Evolutionary conservation across 1,140 invertebrate species (phyloP).

Genomic region (Euwallacea similis): DNA sequence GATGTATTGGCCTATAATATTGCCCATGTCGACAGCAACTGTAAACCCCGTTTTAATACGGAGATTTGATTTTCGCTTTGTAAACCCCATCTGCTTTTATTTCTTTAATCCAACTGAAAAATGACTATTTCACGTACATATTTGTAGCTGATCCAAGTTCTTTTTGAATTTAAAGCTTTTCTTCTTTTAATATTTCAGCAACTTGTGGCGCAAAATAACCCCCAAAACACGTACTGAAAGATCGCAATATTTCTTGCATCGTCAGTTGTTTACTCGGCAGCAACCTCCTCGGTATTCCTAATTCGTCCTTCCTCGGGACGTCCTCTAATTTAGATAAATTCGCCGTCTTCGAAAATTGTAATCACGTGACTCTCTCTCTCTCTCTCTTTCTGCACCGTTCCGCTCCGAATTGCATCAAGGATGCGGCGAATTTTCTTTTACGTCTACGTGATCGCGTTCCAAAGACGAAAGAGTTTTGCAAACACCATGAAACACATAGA

Average conservation of each 20-base stretch:
- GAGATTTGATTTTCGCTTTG: too few relatives aligned
- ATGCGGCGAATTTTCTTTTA: slow-evolving; percentile 31
- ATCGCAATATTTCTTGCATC: background rate
- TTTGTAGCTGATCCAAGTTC: too few relatives aligned
- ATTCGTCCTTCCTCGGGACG: slow-evolving; percentile 4
- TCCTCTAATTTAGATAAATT: slow-evolving; percentile 30
- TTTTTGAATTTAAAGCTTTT: too few relatives aligned
- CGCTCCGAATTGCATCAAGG: slow-evolving; percentile 24
- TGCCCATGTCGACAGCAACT: too few relatives aligned
- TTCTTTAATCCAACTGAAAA: too few relatives aligned
- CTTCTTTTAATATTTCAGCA: too few relatives aligned
- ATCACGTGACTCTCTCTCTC: slow-evolving; percentile 18
- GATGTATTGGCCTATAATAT: too few relatives aligned
- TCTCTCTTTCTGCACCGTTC: slow-evolving; percentile 10
- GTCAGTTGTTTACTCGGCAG: slow-evolving; percentile 13
- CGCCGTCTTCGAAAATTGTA: slow-evolving; percentile 28
- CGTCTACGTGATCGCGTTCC: slow-evolving; percentile 25
- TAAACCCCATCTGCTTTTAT: too few relatives aligned
- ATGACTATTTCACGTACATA: too few relatives aligned
- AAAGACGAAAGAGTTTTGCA: slow-evolving; percentile 11
- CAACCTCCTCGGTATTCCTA: slow-evolving; percentile 6
- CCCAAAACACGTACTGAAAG: too few relatives aligned
- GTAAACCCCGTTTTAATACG: too few relatives aligned
- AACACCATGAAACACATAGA: background rate
- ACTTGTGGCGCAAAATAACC: too few relatives aligned